Base-by-base conservation (phyloP, 2,113 vertebrate genomes). In the Conger conger region DNA sequence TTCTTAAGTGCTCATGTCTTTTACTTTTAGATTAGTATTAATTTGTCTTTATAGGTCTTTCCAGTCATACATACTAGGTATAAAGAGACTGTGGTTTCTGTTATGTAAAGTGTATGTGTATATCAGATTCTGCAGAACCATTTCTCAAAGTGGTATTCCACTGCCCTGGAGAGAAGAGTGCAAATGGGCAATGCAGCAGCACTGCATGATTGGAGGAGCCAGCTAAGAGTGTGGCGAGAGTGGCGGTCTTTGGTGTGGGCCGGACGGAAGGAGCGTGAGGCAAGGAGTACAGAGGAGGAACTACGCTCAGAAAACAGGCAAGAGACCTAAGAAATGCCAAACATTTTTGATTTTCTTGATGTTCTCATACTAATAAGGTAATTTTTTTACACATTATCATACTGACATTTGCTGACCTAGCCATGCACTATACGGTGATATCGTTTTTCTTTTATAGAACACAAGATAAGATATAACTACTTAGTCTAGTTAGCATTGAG, bases 121-220 rank as follows among this genome's bases (percentile, higher is more conserved):
- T 27, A 20, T 23, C 89, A 99, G 98, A 96, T 96, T 92, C 91
- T 98, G 87, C 96, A 96, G 83, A 95, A 27, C 40, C 95, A 97
- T 94, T 99, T 99, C 90, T 97, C 97, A 76, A 93, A 91, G 80
- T 99, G 98, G 98, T 95, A 96, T 89, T 96, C 95, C 80, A 90
- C 96, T 76, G 91, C 96, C 88, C 90, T 99, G 91, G 95, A 97
- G 80, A 89, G 84, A 50, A 95, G 94, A 91, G 92, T 99, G 81
- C 92, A 93, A 86, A 91, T 96, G 93, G 96, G 93, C 23, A 99
- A 99, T 94, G 97, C 96, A 68, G 94, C 87, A 82, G 96, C 95
- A 1, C 88, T 99, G 37, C 96, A 93, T 53, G 93, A 97, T 88
- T 99, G 98, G 98, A 99, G 93, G 90, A 94, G 93, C 85, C 95